Evolutionary conservation across 2,113 vertebrate genomes (phyloP).

Genomic region (Potamarius usumacintae): DNA sequence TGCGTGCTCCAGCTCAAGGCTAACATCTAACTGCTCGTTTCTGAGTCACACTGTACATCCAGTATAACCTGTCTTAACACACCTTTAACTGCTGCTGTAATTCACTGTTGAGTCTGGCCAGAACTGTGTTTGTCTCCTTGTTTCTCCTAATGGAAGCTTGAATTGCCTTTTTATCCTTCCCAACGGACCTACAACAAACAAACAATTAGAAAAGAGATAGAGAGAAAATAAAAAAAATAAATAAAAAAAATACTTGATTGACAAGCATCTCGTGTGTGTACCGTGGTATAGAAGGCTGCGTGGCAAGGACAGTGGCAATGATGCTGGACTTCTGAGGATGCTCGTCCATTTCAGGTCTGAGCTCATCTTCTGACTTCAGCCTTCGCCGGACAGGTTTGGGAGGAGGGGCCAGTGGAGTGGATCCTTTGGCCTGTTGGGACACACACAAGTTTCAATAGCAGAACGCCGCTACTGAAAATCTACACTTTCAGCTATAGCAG

Average conservation of each 20-base stretch:
- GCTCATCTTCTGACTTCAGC: constrained; percentile 96
- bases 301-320: constrained; percentile 84
- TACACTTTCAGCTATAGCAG: background rate
- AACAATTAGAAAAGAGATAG: background rate
- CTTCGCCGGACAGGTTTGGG: constrained; percentile 93
- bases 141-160: constrained; percentile 99
- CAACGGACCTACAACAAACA: constrained; percentile 78
- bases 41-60: background rate
- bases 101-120: constrained; percentile 98
- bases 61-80: constrained; percentile 36
- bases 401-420: constrained; percentile 90
- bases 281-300: constrained; percentile 95
- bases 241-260: background rate
- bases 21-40: background rate
- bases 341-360: constrained; percentile 88
- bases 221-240: background rate
- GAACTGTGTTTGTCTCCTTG: constrained; percentile 97
- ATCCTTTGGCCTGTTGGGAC: constrained; percentile 80
- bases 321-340: constrained; percentile 86
- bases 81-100: constrained; percentile 98
- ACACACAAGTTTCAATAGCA: background rate
- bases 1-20: background rate
- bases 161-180: constrained; percentile 98
- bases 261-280: constrained; percentile 55
- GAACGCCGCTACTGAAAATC: no score